Evolutionary conservation across 2,113 vertebrate species (phyloP), one percentile per base, ranked within the genome.

Genomic region (Ranitomeya imitator): DNA sequence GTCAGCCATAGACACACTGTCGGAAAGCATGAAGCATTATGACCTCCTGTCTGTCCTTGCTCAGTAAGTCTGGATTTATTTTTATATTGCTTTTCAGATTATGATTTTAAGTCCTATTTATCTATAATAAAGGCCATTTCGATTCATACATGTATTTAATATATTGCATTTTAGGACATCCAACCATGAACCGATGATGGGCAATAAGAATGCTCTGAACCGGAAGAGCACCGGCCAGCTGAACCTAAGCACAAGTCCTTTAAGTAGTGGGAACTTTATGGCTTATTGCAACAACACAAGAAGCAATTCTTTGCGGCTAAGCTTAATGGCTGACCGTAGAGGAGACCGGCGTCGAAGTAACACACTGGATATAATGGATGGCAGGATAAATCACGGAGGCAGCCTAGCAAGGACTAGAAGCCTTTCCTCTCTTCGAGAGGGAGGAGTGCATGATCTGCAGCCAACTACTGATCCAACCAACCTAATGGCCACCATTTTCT

Each of bases 221-320:
- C 95, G 98, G 91, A 99, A 99, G 92, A 99, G 98, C 95, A 99
- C 98, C 51, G 98, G 98, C 89, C 97, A 99, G 91, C 95, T 99
- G 89, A 99, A 99, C 91, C 93, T 98, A 92, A 96, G 93, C 96
- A 96, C 95, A 93, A 94, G 94, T 86, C 95, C 95, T 90, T 91
- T 94, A 31, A 94, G 87, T 6, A 93, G 96, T 0, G 92, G 96
- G 77, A 93, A 94, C 86, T 96, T 96, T 83, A 94, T 96, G 88
- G 95, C 93, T 79, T 96, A 95, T 86, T 95, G 94, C 88, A 94
- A 93, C 83, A 95, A 94, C 61, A 63, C 94, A 7, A 97, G 97
- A 91, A 98, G 98, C 92, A 98, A 97, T 93, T 99, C 98, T 4
- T 93, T 99, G 65, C 95, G 98, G 79, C 94, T 98, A 90, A 98